Evolutionary conservation across 1,140 invertebrate genomes (phyloP).

Genomic region (Lasioglossum albipes): DNA sequence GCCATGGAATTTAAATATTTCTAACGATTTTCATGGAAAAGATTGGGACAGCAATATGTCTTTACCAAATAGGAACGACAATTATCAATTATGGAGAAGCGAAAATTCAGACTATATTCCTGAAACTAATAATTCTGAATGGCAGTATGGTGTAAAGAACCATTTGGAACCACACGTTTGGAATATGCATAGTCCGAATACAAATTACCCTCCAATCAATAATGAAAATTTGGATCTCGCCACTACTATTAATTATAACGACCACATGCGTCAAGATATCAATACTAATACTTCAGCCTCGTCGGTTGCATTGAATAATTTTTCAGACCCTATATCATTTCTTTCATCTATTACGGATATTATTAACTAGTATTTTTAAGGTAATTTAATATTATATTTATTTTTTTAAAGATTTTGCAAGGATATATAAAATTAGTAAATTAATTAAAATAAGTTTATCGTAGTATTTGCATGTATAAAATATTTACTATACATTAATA

Average conservation of each 20-base stretch:
- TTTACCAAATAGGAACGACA: background rate
- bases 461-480: slow-evolving; percentile 10
- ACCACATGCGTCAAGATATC: background rate
- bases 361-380: background rate
- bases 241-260: background rate
- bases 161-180: background rate
- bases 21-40: background rate
- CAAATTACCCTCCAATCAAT: background rate
- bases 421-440: background rate
- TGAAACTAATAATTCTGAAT: background rate
- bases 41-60: background rate
- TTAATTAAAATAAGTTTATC: background rate
- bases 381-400: background rate
- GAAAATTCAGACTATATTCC: background rate
- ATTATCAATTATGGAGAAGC: background rate
- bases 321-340: background rate
- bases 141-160: background rate
- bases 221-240: background rate
- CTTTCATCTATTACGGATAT: background rate
- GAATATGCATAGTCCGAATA: background rate
- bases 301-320: background rate
- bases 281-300: background rate
- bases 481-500: slow-evolving; percentile 22
- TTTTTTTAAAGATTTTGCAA: slow-evolving; percentile 4
- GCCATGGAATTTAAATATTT: background rate